A percentile compares a stretch with the other conserved stretches of the same genome.
These are phyloP conservation scores for Diphyllodes magnificus DNA, from an alignment of 2,113 vertebrate genomes.

Conservation along the genomic window DNA sequence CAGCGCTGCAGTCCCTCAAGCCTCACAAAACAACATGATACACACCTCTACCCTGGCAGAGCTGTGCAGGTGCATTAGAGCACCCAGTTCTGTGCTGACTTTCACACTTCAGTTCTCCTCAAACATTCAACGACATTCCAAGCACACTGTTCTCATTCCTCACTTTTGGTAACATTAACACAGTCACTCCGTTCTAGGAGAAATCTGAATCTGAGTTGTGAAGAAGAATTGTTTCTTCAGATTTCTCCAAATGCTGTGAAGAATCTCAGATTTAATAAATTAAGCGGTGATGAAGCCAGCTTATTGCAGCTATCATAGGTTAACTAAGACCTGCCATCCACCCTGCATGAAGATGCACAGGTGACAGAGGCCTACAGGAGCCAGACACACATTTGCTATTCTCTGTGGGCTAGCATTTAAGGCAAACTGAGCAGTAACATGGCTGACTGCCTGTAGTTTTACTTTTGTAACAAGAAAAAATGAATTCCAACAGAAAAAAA, in stretches of 20 bases:
- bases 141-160: neutral
- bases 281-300: neutral
- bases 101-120: neutral
- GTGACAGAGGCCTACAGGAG: neutral
- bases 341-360: neutral
- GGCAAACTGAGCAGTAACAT: neutral
- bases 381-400: neutral
- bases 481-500: neutral
- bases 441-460: neutral
- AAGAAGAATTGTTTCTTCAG: neutral
- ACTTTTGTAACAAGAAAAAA: neutral
- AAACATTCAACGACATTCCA: neutral
- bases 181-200: neutral
- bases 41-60: neutral
- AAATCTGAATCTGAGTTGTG: neutral
- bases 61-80: neutral
- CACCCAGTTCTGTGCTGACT: neutral
- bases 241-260: neutral
- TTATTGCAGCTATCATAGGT: neutral
- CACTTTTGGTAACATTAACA: neutral
- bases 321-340: neutral
- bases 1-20: accelerated
- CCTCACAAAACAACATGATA: neutral
- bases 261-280: neutral
- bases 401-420: neutral